A percentile compares a stretch with the other conserved stretches of the same genome.
phyloP scores from a whole-genome alignment of 2,888 invertebrate species.

The Apotomis capreana region DNA sequence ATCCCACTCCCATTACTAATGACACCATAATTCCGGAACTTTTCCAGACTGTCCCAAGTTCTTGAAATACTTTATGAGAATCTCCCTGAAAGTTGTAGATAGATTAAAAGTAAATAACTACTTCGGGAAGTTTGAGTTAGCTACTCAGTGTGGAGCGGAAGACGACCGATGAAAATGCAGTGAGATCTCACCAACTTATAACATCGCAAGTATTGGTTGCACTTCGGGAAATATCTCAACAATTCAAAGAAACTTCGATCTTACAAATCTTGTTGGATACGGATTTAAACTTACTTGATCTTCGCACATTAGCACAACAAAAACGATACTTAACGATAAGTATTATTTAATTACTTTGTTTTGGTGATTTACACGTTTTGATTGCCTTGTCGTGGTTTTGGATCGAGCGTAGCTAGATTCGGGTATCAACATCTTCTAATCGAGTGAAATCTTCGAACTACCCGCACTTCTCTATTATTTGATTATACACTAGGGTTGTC shows the following conservation, averaged over 20 bases:
- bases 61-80: slow-evolving; percentile 26
- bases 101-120: slow-evolving; percentile 40
- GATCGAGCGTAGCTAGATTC: no score
- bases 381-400: no score
- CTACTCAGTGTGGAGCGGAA: slow-evolving; percentile 21
- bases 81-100: slow-evolving; percentile 31
- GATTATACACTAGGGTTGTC: no score
- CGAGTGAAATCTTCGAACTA: no score
- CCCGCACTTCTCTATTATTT: no score
- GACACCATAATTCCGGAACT: slow-evolving; percentile 37
- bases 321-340: no score
- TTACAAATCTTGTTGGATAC: neutral
- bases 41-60: slow-evolving; percentile 30
- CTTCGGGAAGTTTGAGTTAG: slow-evolving; percentile 34
- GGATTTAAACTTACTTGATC: no score
- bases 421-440: no score
- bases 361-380: no score
- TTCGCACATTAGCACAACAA: no score
- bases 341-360: no score
- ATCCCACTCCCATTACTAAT: slow-evolving; percentile 38
- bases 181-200: slow-evolving; percentile 17
- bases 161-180: slow-evolving; percentile 16
- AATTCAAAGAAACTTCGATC: neutral
- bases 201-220: slow-evolving; percentile 17
- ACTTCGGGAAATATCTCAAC: slow-evolving; percentile 17